Conservation (phyloP, 2,113 vertebrate genomes). For the Corythaixoides concolor region DNA sequence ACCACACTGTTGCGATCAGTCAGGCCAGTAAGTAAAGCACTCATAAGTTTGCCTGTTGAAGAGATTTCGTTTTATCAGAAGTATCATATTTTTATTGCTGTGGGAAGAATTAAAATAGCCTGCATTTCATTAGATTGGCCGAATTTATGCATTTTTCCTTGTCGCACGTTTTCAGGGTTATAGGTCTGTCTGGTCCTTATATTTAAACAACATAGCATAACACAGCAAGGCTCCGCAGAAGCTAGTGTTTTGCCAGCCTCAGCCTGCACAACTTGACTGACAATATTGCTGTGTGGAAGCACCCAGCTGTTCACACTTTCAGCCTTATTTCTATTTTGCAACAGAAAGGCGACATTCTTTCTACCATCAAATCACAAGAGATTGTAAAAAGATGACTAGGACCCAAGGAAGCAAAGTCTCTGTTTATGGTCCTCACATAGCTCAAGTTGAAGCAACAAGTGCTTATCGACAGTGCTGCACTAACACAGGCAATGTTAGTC, state of each 20-base stretch:
- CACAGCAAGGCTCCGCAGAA: neutral
- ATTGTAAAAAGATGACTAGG: neutral
- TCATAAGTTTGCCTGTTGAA: conserved; percentile 94
- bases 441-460: neutral
- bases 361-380: neutral
- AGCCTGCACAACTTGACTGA: neutral
- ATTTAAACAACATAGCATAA: neutral
- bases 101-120: neutral
- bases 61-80: neutral
- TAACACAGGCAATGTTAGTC: neutral
- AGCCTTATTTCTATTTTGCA: neutral
- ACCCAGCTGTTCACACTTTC: neutral
- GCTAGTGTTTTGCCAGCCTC: neutral
- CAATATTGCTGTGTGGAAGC: accelerated
- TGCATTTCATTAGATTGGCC: neutral
- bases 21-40: conserved; percentile 88
- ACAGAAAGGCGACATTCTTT: neutral
- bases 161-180: accelerated
- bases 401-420: neutral
- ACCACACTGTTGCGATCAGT: conserved; percentile 90
- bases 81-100: neutral
- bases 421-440: neutral
- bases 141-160: neutral
- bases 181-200: neutral
- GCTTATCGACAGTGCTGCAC: neutral